Conservation (phyloP, 2,888 invertebrate species). For the Drosophila pseudotalamancana region DNA sequence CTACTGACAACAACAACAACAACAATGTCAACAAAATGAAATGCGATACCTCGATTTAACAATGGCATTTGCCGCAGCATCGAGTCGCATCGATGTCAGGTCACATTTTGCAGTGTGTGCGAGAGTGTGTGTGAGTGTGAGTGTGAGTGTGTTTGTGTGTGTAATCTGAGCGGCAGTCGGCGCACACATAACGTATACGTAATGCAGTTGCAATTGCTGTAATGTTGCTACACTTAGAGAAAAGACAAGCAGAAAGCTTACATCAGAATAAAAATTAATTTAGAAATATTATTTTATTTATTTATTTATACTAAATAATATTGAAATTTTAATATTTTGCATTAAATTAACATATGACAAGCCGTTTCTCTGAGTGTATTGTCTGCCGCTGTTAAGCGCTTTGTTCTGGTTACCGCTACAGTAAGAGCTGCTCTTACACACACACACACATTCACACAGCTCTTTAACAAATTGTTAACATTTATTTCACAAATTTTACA, state of each 20-base stretch:
- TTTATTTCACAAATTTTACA: conserved; percentile 28
- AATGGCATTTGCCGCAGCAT: conserved; percentile 24
- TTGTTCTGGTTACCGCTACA: conserved; percentile 14
- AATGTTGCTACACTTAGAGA: not conserved
- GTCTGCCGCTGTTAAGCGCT: not conserved
- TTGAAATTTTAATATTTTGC: not conserved
- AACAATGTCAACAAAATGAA: conserved; percentile 7
- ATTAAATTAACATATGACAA: not conserved
- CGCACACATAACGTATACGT: conserved; percentile 43
- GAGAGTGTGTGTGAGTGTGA: conserved; percentile 8
- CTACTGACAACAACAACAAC: not conserved
- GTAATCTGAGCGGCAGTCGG: conserved; percentile 26
- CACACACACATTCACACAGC: not conserved
- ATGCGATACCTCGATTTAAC: conserved; percentile 36
- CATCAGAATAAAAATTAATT: too few species aligned
- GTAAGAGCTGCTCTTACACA: too few species aligned
- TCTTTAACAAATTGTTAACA: conserved; percentile 46
- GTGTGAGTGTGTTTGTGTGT: conserved; percentile 8
- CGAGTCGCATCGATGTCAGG: conserved; percentile 31
- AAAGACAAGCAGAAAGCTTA: not conserved
- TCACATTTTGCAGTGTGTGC: conserved; percentile 26
- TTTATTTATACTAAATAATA: not conserved
- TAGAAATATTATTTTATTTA: too few species aligned
- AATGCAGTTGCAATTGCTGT: conserved; percentile 13
- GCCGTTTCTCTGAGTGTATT: not conserved